phyloP scores from a whole-genome alignment of 2,888 invertebrate species.

The Ischnura elegans region DNA sequence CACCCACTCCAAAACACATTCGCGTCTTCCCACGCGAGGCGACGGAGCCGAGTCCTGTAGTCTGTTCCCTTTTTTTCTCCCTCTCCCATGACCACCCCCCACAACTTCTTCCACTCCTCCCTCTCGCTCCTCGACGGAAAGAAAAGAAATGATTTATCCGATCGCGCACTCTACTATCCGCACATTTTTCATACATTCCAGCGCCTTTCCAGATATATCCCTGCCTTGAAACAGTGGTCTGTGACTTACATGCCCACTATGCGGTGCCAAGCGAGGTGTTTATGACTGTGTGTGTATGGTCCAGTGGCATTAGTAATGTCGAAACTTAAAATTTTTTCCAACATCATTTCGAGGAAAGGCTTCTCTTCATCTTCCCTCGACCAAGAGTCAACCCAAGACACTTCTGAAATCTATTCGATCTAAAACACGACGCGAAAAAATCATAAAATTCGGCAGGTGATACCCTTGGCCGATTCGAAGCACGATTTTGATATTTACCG shows the following conservation, averaged over 20 bases:
- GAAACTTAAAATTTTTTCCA: no score
- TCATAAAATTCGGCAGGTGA: no score
- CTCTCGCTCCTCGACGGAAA: background rate
- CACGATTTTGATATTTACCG: no score
- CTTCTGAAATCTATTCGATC: no score
- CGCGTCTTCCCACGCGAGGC: conserved; percentile 30
- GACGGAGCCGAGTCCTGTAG: background rate
- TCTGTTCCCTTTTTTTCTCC: background rate
- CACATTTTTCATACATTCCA: background rate
- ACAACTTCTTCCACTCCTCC: background rate
- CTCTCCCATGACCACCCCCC: background rate
- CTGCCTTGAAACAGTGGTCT: background rate
- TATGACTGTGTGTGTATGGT: no score
- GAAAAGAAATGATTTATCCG: background rate
- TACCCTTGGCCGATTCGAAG: no score
- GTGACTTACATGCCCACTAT: background rate
- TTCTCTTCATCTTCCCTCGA: background rate
- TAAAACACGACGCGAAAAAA: no score
- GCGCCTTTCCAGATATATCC: background rate
- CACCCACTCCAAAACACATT: background rate
- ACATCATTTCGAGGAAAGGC: background rate
- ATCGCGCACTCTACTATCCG: background rate
- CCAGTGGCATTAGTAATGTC: no score
- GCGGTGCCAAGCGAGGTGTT: background rate
- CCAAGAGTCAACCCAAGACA: background rate